phyloP scores from a whole-genome alignment of 2,797 vertebrate species.

The Dicrostonyx torquatus region DNA sequence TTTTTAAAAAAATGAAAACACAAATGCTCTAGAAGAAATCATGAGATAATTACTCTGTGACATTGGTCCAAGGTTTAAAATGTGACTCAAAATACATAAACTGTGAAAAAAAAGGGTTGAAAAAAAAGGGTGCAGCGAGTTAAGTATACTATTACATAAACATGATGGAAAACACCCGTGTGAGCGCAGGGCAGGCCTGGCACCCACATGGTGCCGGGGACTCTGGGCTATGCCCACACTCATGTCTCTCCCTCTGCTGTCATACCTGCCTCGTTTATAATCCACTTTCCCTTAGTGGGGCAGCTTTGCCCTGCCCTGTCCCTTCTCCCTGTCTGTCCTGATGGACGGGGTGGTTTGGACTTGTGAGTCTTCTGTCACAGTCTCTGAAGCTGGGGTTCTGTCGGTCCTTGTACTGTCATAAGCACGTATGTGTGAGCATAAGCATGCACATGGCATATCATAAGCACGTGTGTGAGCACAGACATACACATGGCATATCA shows the following conservation, averaged over 20 bases:
- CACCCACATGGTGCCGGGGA: neutral
- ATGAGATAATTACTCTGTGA: neutral
- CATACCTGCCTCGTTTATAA: too few relatives aligned
- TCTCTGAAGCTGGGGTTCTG: neutral
- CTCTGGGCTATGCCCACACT: too few relatives aligned
- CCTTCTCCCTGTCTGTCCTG: neutral
- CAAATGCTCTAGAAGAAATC: neutral
- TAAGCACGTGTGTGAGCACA: too few relatives aligned
- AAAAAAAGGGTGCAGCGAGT: neutral
- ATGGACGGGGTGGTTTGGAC: neutral
- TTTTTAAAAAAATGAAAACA: neutral
- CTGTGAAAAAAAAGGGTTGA: neutral
- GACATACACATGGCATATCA: too few relatives aligned
- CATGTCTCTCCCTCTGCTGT: too few relatives aligned
- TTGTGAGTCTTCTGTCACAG: neutral
- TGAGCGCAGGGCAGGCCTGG: neutral
- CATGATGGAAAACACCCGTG: neutral
- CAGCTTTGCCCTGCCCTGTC: neutral
- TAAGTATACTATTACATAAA: neutral
- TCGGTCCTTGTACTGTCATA: neutral
- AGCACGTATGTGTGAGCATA: too few relatives aligned
- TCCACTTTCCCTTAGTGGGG: neutral
- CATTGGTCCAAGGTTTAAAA: neutral
- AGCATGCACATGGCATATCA: too few relatives aligned
- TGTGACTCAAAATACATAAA: conserved; percentile 21